phyloP scores from a whole-genome alignment of 2,888 invertebrate genomes.

The Dexiosoma caninum region DNA sequence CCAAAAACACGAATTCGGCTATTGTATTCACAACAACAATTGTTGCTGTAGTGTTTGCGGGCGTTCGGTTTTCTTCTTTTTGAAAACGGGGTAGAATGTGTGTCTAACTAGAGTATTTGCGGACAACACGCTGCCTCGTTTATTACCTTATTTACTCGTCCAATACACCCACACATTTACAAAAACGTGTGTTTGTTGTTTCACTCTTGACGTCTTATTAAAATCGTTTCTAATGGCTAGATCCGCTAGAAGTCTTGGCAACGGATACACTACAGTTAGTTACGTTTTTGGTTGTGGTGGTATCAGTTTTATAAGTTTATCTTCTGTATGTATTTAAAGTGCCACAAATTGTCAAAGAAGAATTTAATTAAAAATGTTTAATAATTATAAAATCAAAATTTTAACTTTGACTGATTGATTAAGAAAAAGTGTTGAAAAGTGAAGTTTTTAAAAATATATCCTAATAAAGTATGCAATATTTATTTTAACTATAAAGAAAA shows the following conservation, averaged over 20 bases:
- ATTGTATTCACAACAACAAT: neutral
- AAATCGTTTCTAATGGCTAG: conserved; percentile 40
- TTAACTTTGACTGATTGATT: neutral
- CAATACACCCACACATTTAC: neutral
- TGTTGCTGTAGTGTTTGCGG: neutral
- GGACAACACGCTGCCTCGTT: conserved; percentile 25
- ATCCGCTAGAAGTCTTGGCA: conserved; percentile 62
- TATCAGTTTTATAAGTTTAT: conserved; percentile 63
- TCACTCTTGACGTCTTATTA: conserved; percentile 45
- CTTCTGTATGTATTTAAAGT: conserved; percentile 49
- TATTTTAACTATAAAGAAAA: conserved; percentile 19
- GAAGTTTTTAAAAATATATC: neutral
- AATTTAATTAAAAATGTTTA: conserved; percentile 19
- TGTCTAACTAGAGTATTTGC: conserved; percentile 14
- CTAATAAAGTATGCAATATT: neutral
- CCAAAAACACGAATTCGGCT: conserved; percentile 9
- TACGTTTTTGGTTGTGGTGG: conserved; percentile 73
- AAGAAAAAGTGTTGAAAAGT: conserved; percentile 6
- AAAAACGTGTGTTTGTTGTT: conserved; percentile 40
- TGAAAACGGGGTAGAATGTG: conserved; percentile 23
- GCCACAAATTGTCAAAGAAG: conserved; percentile 44
- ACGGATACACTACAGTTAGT: conserved; percentile 67
- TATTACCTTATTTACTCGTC: neutral
- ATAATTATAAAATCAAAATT: neutral
- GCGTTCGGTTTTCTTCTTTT: neutral